A percentile compares a stretch with the other conserved stretches of the same genome.
These are phyloP conservation scores for Melangyna quadrimaculata DNA, from an alignment of 2,888 invertebrate species.

Conservation along the genomic window DNA sequence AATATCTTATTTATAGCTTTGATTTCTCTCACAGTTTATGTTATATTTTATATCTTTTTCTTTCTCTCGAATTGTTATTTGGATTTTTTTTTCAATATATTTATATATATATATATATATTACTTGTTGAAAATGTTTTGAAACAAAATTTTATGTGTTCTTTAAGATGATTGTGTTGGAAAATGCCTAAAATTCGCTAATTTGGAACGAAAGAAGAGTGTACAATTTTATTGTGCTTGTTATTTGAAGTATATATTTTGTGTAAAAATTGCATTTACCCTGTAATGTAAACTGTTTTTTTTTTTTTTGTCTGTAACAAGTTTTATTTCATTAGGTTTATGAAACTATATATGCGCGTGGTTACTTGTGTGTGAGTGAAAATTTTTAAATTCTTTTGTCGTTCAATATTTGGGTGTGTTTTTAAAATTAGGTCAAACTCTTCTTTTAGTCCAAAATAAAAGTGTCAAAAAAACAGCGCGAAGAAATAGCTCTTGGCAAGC, in stretches of 20 bases:
- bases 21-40: constrained; percentile 53
- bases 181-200: not conserved
- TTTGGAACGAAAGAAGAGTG: not conserved
- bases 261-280: not conserved
- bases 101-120: not conserved
- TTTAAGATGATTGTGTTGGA: not conserved
- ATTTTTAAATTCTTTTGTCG: not conserved
- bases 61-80: constrained; percentile 59
- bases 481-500: too few species aligned
- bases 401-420: not conserved
- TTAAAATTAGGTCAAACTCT: not conserved
- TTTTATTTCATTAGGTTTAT: not conserved
- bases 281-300: not conserved
- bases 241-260: not conserved
- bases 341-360: not conserved
- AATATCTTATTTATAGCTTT: constrained; percentile 17
- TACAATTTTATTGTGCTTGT: not conserved
- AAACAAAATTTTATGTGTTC: constrained; percentile 48
- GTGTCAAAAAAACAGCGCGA: not conserved
- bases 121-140: constrained; percentile 34
- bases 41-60: constrained; percentile 51
- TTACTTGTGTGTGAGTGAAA: not conserved
- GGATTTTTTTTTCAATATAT: constrained; percentile 18
- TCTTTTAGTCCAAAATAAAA: not conserved
- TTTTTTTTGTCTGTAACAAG: not conserved